Percentiles rank a stretch among this genome's conserved stretches.
Conservation (phyloP, 2,888 invertebrate genomes). For the Sussaba pulchella region DNA sequence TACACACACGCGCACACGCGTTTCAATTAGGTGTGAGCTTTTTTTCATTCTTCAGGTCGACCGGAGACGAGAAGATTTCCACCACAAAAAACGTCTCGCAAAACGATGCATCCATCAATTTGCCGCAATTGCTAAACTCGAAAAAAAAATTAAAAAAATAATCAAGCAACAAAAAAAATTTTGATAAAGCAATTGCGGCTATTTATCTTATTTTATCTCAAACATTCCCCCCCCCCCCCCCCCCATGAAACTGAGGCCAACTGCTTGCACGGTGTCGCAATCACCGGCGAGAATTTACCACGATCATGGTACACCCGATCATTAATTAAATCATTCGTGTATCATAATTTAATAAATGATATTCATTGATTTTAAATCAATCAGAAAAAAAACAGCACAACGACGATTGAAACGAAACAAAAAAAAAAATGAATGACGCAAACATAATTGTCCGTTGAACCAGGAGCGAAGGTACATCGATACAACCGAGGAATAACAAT, state of each 20-base stretch:
- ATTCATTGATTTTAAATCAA: constrained; percentile 21
- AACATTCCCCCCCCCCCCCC: too few relatives aligned
- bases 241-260: constrained; percentile 40
- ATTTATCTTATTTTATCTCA: constrained; percentile 1
- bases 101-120: constrained; percentile 39
- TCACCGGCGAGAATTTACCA: constrained; percentile 32
- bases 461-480: constrained; percentile 41
- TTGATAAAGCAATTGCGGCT: constrained; percentile 35
- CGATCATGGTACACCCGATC: constrained; percentile 53
- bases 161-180: constrained; percentile 1
- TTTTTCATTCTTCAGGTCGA: constrained; percentile 46
- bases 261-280: constrained; percentile 3
- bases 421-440: constrained; percentile 27
- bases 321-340: constrained; percentile 29
- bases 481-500: too few relatives aligned
- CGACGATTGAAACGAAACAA: constrained; percentile 1
- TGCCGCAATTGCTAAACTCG: constrained; percentile 30
- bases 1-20: constrained; percentile 41
- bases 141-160: constrained; percentile 19
- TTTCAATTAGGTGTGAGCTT: constrained; percentile 38
- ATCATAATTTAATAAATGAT: constrained; percentile 18
- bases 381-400: constrained; percentile 26
- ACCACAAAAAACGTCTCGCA: constrained; percentile 23
- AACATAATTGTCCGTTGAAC: constrained; percentile 29
- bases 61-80: constrained; percentile 24